A percentile compares a stretch with the other conserved stretches of the same genome.
Evolutionary conservation across 2,888 invertebrate genomes (phyloP).

Genomic region (Idaea biselata): DNA sequence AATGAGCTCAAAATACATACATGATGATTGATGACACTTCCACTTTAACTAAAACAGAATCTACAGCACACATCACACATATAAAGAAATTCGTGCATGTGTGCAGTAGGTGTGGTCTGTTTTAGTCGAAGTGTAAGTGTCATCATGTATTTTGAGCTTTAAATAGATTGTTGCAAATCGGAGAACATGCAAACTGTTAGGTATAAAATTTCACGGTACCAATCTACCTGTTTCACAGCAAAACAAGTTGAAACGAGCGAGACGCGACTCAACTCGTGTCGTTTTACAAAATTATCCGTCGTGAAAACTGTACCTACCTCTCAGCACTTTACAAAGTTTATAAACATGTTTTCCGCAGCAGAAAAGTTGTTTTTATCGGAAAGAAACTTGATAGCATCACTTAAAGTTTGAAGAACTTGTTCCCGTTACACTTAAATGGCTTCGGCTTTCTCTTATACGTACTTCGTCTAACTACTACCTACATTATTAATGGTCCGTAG

Average conservation of each 20-base stretch:
- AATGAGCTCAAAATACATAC: no score
- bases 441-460: background rate
- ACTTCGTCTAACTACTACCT: no score
- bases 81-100: no score
- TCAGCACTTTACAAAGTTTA: background rate
- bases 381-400: conserved; percentile 1
- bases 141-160: background rate
- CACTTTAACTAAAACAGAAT: no score
- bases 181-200: background rate
- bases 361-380: background rate
- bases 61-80: no score
- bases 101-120: no score
- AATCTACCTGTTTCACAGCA: background rate
- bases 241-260: background rate
- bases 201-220: background rate
- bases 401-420: background rate
- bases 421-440: background rate
- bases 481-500: background rate
- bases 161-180: background rate
- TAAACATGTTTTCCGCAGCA: background rate
- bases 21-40: no score
- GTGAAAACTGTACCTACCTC: background rate
- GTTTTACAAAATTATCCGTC: background rate
- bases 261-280: background rate
- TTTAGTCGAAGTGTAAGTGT: no score